Evolutionary conservation across 2,797 vertebrate species (phyloP), one percentile per base, ranked within the genome.

Genomic region (Antennarius maculatus): DNA sequence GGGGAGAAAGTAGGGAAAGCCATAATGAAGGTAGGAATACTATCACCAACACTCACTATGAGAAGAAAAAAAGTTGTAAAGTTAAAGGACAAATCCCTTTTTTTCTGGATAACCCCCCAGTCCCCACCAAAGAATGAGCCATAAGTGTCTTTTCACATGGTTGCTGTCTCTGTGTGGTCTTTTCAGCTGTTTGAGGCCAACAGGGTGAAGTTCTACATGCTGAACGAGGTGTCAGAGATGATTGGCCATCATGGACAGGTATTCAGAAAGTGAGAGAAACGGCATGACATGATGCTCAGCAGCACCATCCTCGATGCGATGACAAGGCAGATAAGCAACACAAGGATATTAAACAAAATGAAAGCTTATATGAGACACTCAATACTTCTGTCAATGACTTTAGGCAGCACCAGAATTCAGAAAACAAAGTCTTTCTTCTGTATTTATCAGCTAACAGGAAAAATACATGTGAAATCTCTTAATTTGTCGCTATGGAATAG

Each of bases 201-300:
- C 89, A 92, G 94, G 69, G 96, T 99, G 82, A 99, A 99, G 93
- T 99, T 99, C 94, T 99, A 99, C 93, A 98, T 99, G 96, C 94
- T 98, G 91, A 99, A 97, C 0, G 97, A 99, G 86, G 97, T 99
- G 83, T 97, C 92, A 0, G 97, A 99, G 90, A 94, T 99, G 85
- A 92, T 96, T 80, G 97, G 96, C 75, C 97, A 97, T 88, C 96
- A 98, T 86, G 97, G 97, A 92, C 96, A 99, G 96, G 97, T 99
- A 94, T 92, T 92, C 91, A 86, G 85, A 93, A 93, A 93, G 93
- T 93, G 93, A 94, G 93, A 93, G 87, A 93, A 91, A 91, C 88
- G 83, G 79, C 89, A 82, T 82, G 77, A 86, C 82, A 80, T 85
- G 69, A 83, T 79, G 81, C 71, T 80, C 62, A 69, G 74, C 75